Evolutionary conservation across 2,888 invertebrate species (phyloP), one percentile per base, ranked within the genome.

Genomic region (Eristalis arbustorum): DNA sequence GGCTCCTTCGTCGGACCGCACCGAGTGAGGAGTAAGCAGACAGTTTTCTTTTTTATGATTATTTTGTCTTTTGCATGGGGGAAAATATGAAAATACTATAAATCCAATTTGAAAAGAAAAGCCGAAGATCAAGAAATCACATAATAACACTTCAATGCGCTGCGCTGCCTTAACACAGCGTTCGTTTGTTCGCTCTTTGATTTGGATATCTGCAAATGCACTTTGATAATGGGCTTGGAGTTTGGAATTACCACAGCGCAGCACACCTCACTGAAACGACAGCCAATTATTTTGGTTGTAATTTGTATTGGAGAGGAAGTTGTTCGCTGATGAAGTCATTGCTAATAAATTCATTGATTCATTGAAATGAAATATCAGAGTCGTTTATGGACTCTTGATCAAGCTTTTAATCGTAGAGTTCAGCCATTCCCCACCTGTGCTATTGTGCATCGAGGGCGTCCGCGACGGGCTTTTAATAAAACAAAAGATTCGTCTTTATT

Each of bases 141-240:
- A 76, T 66, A 72, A 82, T 82, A 82, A 82, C 72, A 61, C 61
- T 66, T 82, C 71, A 82, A 71, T 72, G 71, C 31, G 31, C 31
- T 8, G 8, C 10, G 31, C 71, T 71, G 80, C 69, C 64, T 75
- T 81, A 82, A 82, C 81, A 67, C 76, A 59, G 56, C 71, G 66
- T 42, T 62, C 34, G 61, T 76, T 76, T 31, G 22, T 23, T 64
- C 64, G 64, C 69, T 66, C 6, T 81, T 61, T 49, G 18, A 49
- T 49, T n/a, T 18, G 49, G 71, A 82, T 82, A 76, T 82, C 71
- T 82, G 66, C 71, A 76, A 76, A 71, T 76, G 75, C 42, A 71
- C 71, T 69, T 66, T 71, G 66, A 76, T 82, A 71, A 71, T 72
- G 34, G 69, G 59, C 40, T 59, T 69, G 75, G 40, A 37, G 49